A percentile compares a stretch with the other conserved stretches of the same genome.
These are phyloP conservation scores for Acrocephalus kingi DNA, from an alignment of 2,113 vertebrate genomes.

Conservation along the genomic window DNA sequence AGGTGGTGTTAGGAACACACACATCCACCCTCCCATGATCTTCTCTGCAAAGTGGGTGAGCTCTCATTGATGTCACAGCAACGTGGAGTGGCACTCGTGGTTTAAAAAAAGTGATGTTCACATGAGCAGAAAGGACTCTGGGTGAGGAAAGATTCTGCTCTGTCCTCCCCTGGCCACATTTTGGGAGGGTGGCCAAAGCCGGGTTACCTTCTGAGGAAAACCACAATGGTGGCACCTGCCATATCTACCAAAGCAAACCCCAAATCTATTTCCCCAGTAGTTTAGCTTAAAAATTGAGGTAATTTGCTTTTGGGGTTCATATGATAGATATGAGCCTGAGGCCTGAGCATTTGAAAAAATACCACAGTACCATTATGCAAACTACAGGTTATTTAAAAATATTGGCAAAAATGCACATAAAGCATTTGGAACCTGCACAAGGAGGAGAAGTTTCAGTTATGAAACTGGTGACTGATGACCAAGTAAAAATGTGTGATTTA, in stretches of 20 bases:
- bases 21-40: background rate
- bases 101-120: background rate
- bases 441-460: background rate
- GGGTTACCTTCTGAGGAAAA: background rate
- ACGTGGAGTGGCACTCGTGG: rapidly evolving
- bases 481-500: background rate
- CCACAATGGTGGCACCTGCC: background rate
- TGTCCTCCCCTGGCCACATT: background rate
- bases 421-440: background rate
- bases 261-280: background rate
- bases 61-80: background rate
- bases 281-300: background rate
- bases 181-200: background rate
- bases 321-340: background rate
- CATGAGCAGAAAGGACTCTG: background rate
- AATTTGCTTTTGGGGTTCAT: background rate
- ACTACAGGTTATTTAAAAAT: background rate
- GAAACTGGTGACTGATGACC: background rate
- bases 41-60: background rate
- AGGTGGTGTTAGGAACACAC: background rate
- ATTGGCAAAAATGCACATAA: background rate
- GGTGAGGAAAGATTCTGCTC: background rate
- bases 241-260: background rate
- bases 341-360: background rate
- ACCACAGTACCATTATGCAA: no score